phyloP scores from a whole-genome alignment of 2,888 invertebrate genomes.

The Uloborus plumipes region DNA sequence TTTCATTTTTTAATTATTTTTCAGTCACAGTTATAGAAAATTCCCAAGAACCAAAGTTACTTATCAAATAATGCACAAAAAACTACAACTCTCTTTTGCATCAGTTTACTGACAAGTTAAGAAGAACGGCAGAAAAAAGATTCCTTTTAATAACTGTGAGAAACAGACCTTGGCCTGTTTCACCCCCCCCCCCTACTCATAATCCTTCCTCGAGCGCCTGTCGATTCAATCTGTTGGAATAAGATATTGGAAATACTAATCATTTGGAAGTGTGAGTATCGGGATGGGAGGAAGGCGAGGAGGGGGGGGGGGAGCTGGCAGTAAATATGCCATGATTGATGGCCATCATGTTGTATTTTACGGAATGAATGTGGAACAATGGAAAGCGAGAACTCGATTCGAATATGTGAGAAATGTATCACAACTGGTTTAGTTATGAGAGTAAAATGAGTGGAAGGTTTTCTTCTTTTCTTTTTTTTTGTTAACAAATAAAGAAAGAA shows the following conservation, averaged over 20 bases:
- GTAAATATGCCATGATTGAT: background rate
- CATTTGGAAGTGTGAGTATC: background rate
- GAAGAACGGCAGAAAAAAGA: slow-evolving; percentile 11
- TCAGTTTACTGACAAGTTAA: too few species aligned
- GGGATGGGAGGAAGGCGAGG: background rate
- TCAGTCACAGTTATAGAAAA: too few species aligned
- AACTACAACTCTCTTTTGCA: too few species aligned
- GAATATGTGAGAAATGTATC: too few species aligned
- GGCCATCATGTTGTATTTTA: background rate
- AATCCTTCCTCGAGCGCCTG: slow-evolving; percentile 76
- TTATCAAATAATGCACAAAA: too few species aligned
- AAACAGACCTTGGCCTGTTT: slow-evolving; percentile 38
- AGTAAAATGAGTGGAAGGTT: too few species aligned
- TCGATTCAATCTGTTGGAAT: slow-evolving; percentile 16
- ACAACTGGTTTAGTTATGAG: too few species aligned
- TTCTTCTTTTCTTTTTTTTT: too few species aligned
- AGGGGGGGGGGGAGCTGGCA: background rate
- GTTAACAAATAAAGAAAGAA: too few species aligned
- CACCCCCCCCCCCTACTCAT: slow-evolving; percentile 71
- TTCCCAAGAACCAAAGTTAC: too few species aligned
- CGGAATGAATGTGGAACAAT: background rate
- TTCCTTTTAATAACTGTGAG: background rate
- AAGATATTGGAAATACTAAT: slow-evolving; percentile 8
- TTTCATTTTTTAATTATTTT: too few species aligned
- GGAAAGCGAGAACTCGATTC: too few species aligned